These are phyloP conservation scores for Drosophila pectinifera DNA, from an alignment of 1,140 invertebrate genomes.

Conservation along the genomic window DNA sequence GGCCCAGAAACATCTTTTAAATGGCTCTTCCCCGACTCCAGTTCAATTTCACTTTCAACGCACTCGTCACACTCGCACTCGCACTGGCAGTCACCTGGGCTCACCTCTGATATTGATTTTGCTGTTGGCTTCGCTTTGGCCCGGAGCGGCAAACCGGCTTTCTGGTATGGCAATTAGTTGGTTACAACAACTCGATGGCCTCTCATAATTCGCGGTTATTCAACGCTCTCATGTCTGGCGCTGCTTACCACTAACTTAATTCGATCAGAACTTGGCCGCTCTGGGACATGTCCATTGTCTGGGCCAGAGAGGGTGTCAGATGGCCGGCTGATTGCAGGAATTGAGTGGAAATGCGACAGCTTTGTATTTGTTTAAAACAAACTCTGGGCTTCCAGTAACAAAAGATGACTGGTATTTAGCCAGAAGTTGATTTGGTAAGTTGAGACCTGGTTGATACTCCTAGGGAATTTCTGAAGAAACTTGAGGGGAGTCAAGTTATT, in stretches of 20 bases:
- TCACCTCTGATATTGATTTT: conserved; percentile 60
- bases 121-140: conserved; percentile 44
- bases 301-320: conserved; percentile 20
- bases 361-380: conserved; percentile 7
- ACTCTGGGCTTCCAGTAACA: not conserved
- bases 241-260: conserved; percentile 18
- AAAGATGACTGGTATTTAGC: not conserved
- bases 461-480: not conserved
- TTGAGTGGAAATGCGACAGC: not conserved
- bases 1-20: conserved; percentile 74
- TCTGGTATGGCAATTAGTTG: conserved; percentile 59
- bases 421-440: not conserved
- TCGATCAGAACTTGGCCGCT: conserved; percentile 25
- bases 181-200: conserved; percentile 54
- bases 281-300: conserved; percentile 19
- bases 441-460: not conserved
- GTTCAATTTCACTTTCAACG: conserved; percentile 75
- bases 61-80: conserved; percentile 29
- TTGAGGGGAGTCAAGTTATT: not conserved
- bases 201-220: conserved; percentile 61
- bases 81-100: conserved; percentile 46
- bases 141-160: conserved; percentile 64
- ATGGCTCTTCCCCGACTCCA: conserved; percentile 56
- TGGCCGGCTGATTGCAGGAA: conserved; percentile 8
- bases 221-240: conserved; percentile 36